Evolutionary conservation across 2,888 invertebrate species (phyloP).

Genomic region (Pseudococcus jackbeardsleyi): DNA sequence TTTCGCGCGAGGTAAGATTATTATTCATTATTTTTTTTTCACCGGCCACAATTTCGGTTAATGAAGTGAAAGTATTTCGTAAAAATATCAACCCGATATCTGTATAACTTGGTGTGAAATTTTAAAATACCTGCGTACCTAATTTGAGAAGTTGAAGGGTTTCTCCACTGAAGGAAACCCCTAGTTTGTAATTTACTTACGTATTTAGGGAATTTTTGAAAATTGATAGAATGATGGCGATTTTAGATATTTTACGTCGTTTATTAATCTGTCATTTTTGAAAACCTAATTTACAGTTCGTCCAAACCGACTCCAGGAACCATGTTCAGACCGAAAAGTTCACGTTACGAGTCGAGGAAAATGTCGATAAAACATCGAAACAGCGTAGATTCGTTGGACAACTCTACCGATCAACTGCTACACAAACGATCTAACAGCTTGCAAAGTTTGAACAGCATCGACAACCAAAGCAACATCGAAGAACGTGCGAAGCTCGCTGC

Average conservation of each 20-base stretch:
- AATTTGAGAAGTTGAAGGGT: too few species aligned
- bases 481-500: not conserved
- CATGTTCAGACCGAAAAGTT: slow-evolving; percentile 53
- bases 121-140: too few species aligned
- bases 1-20: not conserved
- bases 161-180: too few species aligned
- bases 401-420: not conserved
- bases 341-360: not conserved
- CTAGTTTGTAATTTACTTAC: too few species aligned
- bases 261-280: not conserved
- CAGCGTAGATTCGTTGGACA: not conserved
- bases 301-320: not conserved
- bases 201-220: too few species aligned
- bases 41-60: not conserved
- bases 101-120: too few species aligned
- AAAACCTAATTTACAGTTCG: not conserved
- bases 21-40: not conserved
- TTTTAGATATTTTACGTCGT: not conserved
- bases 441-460: slow-evolving; percentile 40
- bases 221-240: too few species aligned
- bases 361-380: not conserved
- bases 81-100: too few species aligned
- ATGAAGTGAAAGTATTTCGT: not conserved
- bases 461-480: slow-evolving; percentile 8
- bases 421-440: slow-evolving; percentile 53